Evolutionary conservation across 2,797 vertebrate species (phyloP).

Genomic region (Pipistrellus pygmaeus): DNA sequence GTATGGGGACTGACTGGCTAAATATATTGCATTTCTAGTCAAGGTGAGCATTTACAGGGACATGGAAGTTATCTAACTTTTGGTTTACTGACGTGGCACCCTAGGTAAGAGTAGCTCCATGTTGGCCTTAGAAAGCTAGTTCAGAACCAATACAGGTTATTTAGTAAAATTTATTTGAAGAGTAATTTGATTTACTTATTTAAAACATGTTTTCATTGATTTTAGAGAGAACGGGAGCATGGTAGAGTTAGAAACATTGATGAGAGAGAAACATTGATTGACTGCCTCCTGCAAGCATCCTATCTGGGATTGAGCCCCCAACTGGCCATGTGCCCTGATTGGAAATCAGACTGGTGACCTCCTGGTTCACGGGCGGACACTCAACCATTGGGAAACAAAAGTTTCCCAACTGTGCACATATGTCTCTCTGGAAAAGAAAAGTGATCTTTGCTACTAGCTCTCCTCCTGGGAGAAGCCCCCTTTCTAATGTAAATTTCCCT

Average conservation of each 20-base stretch:
- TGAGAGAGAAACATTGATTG: too few species aligned
- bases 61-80: background rate
- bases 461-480: background rate
- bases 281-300: background rate
- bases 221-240: too few species aligned
- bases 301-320: background rate
- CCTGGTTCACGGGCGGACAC: too few species aligned
- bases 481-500: background rate
- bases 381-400: background rate
- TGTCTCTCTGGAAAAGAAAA: background rate
- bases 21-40: background rate
- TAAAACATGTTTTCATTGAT: too few species aligned
- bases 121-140: background rate
- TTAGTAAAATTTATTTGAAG: background rate
- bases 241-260: too few species aligned
- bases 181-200: background rate
- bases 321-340: too few species aligned
- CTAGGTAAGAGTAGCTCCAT: background rate
- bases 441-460: background rate
- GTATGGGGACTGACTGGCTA: background rate
- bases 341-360: too few species aligned
- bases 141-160: background rate
- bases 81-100: background rate
- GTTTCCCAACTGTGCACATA: background rate
- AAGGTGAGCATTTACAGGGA: background rate